Evolutionary conservation across 1,140 invertebrate species (phyloP).

Genomic region (Hormaphis cornu): DNA sequence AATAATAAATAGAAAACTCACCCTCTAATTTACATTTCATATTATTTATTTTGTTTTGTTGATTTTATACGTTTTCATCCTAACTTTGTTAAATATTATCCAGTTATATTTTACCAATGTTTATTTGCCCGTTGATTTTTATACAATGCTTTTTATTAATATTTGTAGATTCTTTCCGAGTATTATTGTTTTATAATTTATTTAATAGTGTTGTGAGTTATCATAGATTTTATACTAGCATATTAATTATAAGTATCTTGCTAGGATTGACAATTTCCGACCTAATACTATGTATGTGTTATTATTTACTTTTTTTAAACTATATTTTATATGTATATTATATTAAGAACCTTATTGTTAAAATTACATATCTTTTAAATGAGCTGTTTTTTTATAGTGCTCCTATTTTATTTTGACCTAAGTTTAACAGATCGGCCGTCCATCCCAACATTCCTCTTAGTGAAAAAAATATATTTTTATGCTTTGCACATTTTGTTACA

Average conservation of each 20-base stretch:
- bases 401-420: slow-evolving; percentile 8
- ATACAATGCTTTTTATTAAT: background rate
- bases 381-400: slow-evolving; percentile 25
- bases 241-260: background rate
- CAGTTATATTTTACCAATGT: slow-evolving; percentile 21
- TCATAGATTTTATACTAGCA: background rate
- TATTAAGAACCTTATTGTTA: slow-evolving; percentile 9
- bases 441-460: background rate
- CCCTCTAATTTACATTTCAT: background rate
- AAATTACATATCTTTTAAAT: slow-evolving; percentile 14
- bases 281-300: background rate
- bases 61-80: background rate
- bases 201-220: too few species aligned
- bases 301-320: slow-evolving; percentile 1
- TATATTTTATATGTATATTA: background rate
- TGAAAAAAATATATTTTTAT: background rate
- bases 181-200: background rate
- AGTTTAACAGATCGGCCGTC: slow-evolving; percentile 11
- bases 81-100: slow-evolving; percentile 7
- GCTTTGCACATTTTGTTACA: slow-evolving; percentile 1
- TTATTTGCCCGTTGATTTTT: slow-evolving; percentile 20
- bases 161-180: slow-evolving; percentile 1
- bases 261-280: background rate
- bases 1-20: background rate
- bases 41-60: background rate